Base-by-base conservation (phyloP, 2,888 invertebrate species). In the Stenchaetothrips biformis region DNA sequence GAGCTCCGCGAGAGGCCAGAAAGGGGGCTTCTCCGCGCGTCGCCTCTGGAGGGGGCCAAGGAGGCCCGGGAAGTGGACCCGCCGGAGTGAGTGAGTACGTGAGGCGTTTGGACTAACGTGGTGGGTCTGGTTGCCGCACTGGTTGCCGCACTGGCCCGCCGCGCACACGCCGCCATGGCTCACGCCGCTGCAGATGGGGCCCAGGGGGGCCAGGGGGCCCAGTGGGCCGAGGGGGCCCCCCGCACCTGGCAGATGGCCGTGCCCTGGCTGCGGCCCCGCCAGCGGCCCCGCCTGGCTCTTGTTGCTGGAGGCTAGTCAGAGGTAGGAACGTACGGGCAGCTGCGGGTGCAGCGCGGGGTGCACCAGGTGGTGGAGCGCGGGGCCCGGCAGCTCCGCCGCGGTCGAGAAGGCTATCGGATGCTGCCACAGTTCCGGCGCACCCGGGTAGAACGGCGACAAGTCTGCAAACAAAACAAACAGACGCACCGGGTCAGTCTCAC, bases 271-370 rank as follows among this genome's bases (percentile, higher is more conserved):
- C 11, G 25, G 25, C 67, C 67, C 25, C 25, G 67, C 25, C 67
- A 9, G 67, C 4, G 67, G 67, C 67, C 67, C 37, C 37, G 37
- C 37, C 67, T 74, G 21, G 67, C 6, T 21, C 21, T 6, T 21
- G 67, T 25, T 25, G 67, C 67, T 25, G 90, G 93, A 92, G 94
- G 95, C 94, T 95, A 95, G 95, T 96, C 95, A 96, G 93, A 96
- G 95, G 92, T 95, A 96, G 90, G 95, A 95, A 90, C 96, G 95
- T 89, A 96, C 96, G 88, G 96, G 96, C 89, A 97, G 95, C 93
- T 98, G 97, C 88, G 96, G 96, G 90, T 97, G 96, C 90, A 98
- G 93, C 89, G 96, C 97, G 88, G 97, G 97, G 89, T 97, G 97
- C 87, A 97, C 95, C 87, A 98, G 92, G 84, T 95, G 95, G 87